These are phyloP conservation scores for Hippocampus mohnikei DNA, from an alignment of 2,113 vertebrate species.

Conservation along the genomic window DNA sequence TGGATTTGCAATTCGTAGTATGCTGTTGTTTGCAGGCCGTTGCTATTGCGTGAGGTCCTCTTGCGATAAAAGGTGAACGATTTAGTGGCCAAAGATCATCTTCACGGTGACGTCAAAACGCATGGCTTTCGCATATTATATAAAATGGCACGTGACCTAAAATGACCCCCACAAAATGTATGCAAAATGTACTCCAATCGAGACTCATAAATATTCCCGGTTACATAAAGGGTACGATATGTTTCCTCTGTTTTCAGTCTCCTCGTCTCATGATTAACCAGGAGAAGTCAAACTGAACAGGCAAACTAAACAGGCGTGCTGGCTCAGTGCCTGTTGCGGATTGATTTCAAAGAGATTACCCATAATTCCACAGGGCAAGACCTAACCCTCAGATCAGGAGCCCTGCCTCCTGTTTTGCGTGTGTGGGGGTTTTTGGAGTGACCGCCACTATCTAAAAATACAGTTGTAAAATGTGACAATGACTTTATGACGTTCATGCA, in stretches of 20 bases:
- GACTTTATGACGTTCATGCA: slow-evolving; percentile 58
- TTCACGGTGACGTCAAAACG: not conserved
- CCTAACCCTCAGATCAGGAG: slow-evolving; percentile 34
- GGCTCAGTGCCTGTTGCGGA: slow-evolving; percentile 39
- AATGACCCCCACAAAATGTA: not conserved
- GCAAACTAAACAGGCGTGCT: slow-evolving; percentile 23
- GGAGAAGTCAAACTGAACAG: slow-evolving; percentile 23
- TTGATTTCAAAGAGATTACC: slow-evolving; percentile 52
- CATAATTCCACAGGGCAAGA: slow-evolving; percentile 31
- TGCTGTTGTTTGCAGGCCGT: not conserved
- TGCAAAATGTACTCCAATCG: not conserved
- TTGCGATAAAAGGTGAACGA: not conserved
- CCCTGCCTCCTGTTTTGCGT: slow-evolving; percentile 1
- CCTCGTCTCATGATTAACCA: slow-evolving; percentile 47
- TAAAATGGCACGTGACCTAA: not conserved
- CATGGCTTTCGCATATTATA: not conserved
- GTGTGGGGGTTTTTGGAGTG: not conserved
- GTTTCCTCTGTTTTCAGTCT: slow-evolving; percentile 3
- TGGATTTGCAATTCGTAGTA: not conserved
- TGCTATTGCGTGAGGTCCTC: not conserved
- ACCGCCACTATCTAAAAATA: slow-evolving; percentile 50
- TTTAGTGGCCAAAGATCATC: not conserved
- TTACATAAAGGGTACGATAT: not conserved
- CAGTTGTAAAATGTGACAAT: slow-evolving; percentile 44
- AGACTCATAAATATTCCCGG: not conserved